Base-by-base conservation (phyloP, 2,797 vertebrate species). In the Rhinatrema bivittatum region DNA sequence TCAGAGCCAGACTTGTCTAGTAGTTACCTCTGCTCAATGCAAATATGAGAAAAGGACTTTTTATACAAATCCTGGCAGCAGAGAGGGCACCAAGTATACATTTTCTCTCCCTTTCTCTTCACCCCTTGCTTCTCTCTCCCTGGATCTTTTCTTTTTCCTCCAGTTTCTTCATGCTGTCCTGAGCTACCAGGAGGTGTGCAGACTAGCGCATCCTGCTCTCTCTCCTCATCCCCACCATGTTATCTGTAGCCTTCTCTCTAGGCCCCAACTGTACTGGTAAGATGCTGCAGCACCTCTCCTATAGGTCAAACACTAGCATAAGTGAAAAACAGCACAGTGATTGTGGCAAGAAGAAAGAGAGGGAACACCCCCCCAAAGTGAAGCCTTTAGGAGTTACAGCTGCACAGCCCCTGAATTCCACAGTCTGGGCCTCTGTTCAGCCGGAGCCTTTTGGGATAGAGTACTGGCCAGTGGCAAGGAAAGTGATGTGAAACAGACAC, bases 261-360 rank as follows among this genome's bases (percentile, higher is more conserved):
- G 18, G 68, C 67, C 56, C 63, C 68, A 68, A 64, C 64, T 50
- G 50, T 39, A 51, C 54, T 61, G 66, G 61, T 19, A 46, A 65
- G 70, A 59, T 42, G 68, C 62, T 60, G 64, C 64, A 62, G 60
- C 43, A 50, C 56, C 59, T 3, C 47, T 64, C 66, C 61, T 67
- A 60, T 54, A 56, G 57, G 58, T 60, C 62, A 63, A 65, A 55
- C 60, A 16, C 53, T 32, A 36, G 47, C 58, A 49, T 58, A 62
- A 63, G 61, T 53, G 60, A 62, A 57, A n/a, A 71, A 51, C 37
- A 62, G 59, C 53, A 59, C 38, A 50, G 66, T 72, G 70, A 60
- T 66, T 56, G 60, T 31, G 9, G 50, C 52, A 46, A 48, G 53
- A 45, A 39, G 20, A 25, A n/a, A 28, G 20, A 35, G 34, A 28